phyloP scores from a whole-genome alignment of 64 coral and sea anemone species.

The Actinia equina region DNA sequence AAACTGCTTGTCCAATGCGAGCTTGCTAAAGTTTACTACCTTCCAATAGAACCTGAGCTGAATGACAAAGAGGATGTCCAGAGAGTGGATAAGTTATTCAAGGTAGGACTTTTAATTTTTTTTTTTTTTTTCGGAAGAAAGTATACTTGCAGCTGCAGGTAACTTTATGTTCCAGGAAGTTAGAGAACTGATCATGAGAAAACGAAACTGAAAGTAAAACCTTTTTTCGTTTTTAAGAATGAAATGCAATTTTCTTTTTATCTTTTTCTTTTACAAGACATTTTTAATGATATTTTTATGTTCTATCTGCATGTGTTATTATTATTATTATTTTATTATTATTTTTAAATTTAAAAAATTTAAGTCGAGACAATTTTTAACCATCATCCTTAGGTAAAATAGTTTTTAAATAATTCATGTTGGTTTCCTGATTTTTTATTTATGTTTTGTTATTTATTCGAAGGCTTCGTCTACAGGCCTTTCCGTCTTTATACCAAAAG shows the following conservation, averaged over 20 bases:
- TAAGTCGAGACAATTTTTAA: too few species aligned
- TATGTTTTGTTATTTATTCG: not conserved
- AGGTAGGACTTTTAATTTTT: not conserved
- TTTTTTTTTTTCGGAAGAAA: not conserved
- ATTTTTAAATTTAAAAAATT: too few species aligned
- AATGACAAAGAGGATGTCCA: conserved; percentile 7
- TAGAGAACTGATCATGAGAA: not conserved
- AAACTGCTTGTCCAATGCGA: conserved; percentile 40
- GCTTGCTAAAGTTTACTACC: conserved; percentile 16
- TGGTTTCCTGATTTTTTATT: too few species aligned
- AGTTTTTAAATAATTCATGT: too few species aligned
- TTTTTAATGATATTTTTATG: too few species aligned
- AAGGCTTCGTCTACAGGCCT: conserved; percentile 15
- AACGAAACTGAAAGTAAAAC: not conserved
- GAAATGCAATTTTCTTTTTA: not conserved
- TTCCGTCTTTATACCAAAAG: conserved; percentile 41
- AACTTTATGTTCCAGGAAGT: not conserved
- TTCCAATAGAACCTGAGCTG: conserved; percentile 38
- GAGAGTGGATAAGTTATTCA: conserved; percentile 11
- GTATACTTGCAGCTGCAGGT: not conserved
- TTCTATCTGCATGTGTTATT: too few species aligned
- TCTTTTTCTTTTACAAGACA: too few species aligned
- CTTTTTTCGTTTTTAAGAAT: not conserved
- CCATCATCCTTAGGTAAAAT: too few species aligned
- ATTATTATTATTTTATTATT: too few species aligned